A percentile compares a stretch with the other conserved stretches of the same genome.
Evolutionary conservation across 2,797 vertebrate genomes (phyloP).

Genomic region (Mareca penelope): DNA sequence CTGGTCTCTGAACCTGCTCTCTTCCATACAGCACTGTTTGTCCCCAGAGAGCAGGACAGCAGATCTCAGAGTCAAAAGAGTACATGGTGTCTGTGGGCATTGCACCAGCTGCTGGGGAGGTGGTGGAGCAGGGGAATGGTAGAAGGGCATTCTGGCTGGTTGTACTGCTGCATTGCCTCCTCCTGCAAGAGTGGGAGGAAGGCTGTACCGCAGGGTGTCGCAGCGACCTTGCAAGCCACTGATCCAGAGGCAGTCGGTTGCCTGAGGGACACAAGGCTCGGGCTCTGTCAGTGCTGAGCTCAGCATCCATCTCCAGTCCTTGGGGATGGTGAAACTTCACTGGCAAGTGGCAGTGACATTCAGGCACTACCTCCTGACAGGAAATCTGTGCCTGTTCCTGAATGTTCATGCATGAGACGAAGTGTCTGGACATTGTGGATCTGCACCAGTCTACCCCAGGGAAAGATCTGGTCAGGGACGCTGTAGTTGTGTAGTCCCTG

Average conservation of each 20-base stretch:
- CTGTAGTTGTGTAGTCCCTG: background rate
- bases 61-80: background rate
- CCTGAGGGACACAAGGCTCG: too few relatives aligned
- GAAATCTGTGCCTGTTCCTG: background rate
- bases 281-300: background rate
- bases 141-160: background rate
- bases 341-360: background rate
- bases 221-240: background rate
- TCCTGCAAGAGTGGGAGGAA: background rate
- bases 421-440: background rate
- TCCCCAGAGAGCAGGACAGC: background rate
- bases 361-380: background rate
- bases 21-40: fast-evolving
- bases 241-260: background rate
- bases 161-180: background rate
- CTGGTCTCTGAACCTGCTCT: background rate
- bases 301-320: background rate
- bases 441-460: background rate
- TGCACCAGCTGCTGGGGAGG: background rate
- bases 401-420: background rate
- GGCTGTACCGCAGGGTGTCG: background rate
- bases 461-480: background rate
- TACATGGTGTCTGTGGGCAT: background rate
- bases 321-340: background rate
- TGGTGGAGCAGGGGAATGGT: background rate